phyloP scores from a whole-genome alignment of 1,140 invertebrate genomes.

The Alviniconcha marisindica region DNA sequence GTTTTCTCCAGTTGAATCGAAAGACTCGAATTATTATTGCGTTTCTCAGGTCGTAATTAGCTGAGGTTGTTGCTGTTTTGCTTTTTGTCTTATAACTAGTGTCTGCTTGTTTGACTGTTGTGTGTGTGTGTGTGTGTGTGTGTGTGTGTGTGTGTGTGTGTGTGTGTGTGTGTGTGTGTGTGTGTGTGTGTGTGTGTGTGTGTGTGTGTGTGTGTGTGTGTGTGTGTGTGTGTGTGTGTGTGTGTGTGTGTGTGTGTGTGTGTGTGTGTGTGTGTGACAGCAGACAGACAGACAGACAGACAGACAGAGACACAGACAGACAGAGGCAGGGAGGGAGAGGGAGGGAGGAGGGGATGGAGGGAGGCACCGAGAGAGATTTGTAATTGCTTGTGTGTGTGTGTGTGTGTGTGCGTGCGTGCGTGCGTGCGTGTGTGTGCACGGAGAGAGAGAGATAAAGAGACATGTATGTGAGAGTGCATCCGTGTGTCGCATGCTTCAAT shows the following conservation, averaged over 20 bases:
- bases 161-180: conserved; percentile 27
- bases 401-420: too few relatives aligned
- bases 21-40: too few relatives aligned
- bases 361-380: too few relatives aligned
- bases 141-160: conserved; percentile 4
- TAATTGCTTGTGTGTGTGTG: background rate
- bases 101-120: background rate
- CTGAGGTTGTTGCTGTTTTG: too few relatives aligned
- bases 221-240: background rate
- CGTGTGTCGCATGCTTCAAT: background rate
- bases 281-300: background rate
- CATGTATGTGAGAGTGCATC: background rate
- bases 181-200: background rate
- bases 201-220: background rate
- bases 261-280: background rate
- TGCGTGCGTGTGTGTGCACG: background rate
- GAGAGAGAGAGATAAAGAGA: too few relatives aligned
- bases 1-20: too few relatives aligned
- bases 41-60: too few relatives aligned
- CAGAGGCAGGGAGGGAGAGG: too few relatives aligned
- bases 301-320: too few relatives aligned
- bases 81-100: background rate
- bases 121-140: background rate
- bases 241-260: background rate
- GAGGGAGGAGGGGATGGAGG: too few relatives aligned